Evolutionary conservation across 2,888 invertebrate species (phyloP), one percentile per base, ranked within the genome.

Genomic region (Slavum lentiscoides): DNA sequence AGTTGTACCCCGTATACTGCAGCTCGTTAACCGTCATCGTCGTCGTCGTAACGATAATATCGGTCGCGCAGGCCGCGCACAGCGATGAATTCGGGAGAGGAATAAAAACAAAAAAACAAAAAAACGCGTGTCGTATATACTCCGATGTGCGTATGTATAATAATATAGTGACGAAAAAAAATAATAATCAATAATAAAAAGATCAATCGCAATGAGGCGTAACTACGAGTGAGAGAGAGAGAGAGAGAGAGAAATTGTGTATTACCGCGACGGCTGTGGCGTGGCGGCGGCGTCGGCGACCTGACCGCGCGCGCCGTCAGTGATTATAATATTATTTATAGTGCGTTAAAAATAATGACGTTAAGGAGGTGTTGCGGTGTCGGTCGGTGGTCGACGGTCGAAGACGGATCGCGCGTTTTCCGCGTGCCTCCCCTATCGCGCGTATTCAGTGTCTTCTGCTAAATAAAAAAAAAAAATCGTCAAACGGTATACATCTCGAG

Each of bases 181-280:
- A 49, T 43, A 68, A 15, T 15, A 49, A 49, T 49, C n/a, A 30
- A 30, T 30, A 30, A 53, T 55, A 74, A 66, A 67, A 67, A 76
- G 67, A 76, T 76, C 75, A 76, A 68, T 59, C 49, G 67, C 75
- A 76, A 76, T 76, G 75, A 76, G 75, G 75, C 75, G 75, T 67
- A 59, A 76, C 67, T 68, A 43, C 6, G 43, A 11, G 9, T 30
- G 30, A 30, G 30, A 2, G 30, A 30, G 30, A 30, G 49, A 49
- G n/a, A 23, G n/a, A 76, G n/a, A n/a, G n/a, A n/a, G n/a, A 67
- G 75, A 76, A 76, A 76, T 76, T 15, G 75, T n/a, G 59, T 76
- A 76, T 76, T 76, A 76, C 67, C 70, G 58, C 69, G 17, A 8
- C 30, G 30, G 30, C 4, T 30, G 30, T 30, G 30, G 4, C 49